Evolutionary conservation across 1,140 invertebrate species (phyloP).

Genomic region (Adoxophyes honmai): DNA sequence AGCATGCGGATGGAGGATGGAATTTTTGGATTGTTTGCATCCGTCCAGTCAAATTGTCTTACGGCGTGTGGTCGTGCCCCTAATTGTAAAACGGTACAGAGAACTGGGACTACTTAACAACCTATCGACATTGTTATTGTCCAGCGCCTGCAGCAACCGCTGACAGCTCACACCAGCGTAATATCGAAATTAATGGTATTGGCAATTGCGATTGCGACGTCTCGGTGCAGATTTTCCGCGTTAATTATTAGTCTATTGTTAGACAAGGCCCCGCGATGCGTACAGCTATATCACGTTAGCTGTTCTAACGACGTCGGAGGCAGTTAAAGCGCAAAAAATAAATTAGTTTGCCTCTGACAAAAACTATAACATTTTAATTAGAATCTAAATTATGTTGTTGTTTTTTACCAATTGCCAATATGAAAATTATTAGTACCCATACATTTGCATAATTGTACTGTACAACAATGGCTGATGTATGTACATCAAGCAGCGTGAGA

Average conservation of each 20-base stretch:
- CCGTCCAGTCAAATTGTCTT: constrained; percentile 9
- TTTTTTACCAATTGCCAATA: constrained; percentile 8
- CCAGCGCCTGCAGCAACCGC: constrained; percentile 7
- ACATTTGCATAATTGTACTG: constrained; percentile 11
- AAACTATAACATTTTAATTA: constrained; percentile 64
- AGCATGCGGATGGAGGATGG: background rate
- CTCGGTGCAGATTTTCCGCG: constrained; percentile 22
- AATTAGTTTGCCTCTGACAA: constrained; percentile 57
- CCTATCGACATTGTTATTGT: background rate
- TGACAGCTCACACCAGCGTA: constrained; percentile 32
- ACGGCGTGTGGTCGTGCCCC: constrained; percentile 10
- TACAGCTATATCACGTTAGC: background rate
- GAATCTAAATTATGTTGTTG: constrained; percentile 7
- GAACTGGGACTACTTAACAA: constrained; percentile 9
- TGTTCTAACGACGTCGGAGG: constrained; percentile 16
- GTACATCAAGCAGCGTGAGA: background rate
- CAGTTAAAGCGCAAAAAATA: constrained; percentile 47
- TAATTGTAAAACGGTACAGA: constrained; percentile 12
- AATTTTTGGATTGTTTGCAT: constrained; percentile 3
- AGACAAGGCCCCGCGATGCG: background rate
- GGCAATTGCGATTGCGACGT: constrained; percentile 11
- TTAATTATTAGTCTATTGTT: constrained; percentile 28
- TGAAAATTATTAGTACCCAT: background rate
- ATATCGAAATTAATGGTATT: constrained; percentile 33
- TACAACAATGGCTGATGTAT: constrained; percentile 7